Conservation (phyloP, 1,140 invertebrate species). For the Drosophila mojavensis region DNA sequence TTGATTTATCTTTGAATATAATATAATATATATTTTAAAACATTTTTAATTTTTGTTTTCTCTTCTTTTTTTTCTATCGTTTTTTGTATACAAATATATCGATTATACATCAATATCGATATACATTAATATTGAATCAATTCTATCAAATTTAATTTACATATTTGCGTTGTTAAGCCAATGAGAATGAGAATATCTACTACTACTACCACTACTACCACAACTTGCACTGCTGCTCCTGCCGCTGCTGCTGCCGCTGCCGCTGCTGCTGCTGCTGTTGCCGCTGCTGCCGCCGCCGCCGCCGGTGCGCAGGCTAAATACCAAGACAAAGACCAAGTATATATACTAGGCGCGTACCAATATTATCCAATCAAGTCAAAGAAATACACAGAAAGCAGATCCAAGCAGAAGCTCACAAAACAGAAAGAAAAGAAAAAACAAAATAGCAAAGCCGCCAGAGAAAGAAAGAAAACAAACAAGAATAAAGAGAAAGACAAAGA, state of each 20-base stretch:
- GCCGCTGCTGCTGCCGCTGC: slow-evolving; percentile 59
- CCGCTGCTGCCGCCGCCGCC: neutral
- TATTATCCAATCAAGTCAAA: slow-evolving; percentile 25
- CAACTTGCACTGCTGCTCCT: slow-evolving; percentile 80
- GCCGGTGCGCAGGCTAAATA: slow-evolving; percentile 10
- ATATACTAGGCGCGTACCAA: slow-evolving; percentile 51
- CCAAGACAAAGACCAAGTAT: slow-evolving; percentile 31
- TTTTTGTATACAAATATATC: slow-evolving; percentile 41
- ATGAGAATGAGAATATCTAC: slow-evolving; percentile 84
- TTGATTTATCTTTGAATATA: slow-evolving; percentile 29
- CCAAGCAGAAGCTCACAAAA: too few relatives aligned
- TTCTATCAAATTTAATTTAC: slow-evolving; percentile 82
- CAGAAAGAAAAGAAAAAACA: slow-evolving; percentile 32
- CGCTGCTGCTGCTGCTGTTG: slow-evolving; percentile 10
- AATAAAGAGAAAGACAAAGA: neutral
- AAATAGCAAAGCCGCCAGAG: slow-evolving; percentile 22
- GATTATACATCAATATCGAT: slow-evolving; percentile 47
- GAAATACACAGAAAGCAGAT: slow-evolving; percentile 21
- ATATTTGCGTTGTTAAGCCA: slow-evolving; percentile 84
- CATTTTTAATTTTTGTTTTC: slow-evolving; percentile 56
- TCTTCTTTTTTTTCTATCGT: slow-evolving; percentile 50
- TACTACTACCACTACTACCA: slow-evolving; percentile 74
- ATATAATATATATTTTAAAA: slow-evolving; percentile 43
- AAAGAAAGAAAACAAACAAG: slow-evolving; percentile 21
- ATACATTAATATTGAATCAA: slow-evolving; percentile 57